Evolutionary conservation across 2,113 vertebrate genomes (phyloP), one percentile per base, ranked within the genome.

Genomic region (Actenoides lindsayi): DNA sequence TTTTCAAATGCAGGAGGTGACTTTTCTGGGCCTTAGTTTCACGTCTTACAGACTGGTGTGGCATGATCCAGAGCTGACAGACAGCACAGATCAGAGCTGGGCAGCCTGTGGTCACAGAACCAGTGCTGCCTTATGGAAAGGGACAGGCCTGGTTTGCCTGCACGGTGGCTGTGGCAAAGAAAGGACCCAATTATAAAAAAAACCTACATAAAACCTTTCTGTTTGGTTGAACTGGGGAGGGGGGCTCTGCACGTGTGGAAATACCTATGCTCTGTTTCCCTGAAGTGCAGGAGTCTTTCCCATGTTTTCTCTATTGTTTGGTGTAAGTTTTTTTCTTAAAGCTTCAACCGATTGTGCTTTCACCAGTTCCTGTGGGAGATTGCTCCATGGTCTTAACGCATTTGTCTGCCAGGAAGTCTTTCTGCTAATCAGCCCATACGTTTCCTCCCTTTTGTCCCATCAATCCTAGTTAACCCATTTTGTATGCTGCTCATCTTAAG

Each of bases 11-110:
- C 51, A 90, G 60, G 71, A 80, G 28, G 39, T 59, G 12, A 8
- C 64, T 93, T 79, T 79, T 74, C 16, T 59, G 62, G 41, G 50
- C 31, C 35, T 56, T 76, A 42, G 13, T 59, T 80, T 67, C 28
- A 16, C 2, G 0, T 50, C 60, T 75, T 75, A 39, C 46, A 81
- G 78, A 30, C 24, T 62, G 31, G 11, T 3, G 16, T 57, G 68
- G 14, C 31, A 9, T 2, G 3, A 63, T 35, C 17, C 50, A 0
- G 16, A 51, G 42, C 48, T 85, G 78, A 33, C 33, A 31, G 50
- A 19, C 50, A 54, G 35, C 0, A 10, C 68, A 37, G 35, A 16
- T n/a, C 0, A 0, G 23, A 69, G 41, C 57, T 44, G 84, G 56
- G 24, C 4, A 5, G 71, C 15, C 57, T 50, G n/a, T 0, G 1